Evolutionary conservation across 2,888 invertebrate species (phyloP).

Genomic region (Epistrophe grossulariae): DNA sequence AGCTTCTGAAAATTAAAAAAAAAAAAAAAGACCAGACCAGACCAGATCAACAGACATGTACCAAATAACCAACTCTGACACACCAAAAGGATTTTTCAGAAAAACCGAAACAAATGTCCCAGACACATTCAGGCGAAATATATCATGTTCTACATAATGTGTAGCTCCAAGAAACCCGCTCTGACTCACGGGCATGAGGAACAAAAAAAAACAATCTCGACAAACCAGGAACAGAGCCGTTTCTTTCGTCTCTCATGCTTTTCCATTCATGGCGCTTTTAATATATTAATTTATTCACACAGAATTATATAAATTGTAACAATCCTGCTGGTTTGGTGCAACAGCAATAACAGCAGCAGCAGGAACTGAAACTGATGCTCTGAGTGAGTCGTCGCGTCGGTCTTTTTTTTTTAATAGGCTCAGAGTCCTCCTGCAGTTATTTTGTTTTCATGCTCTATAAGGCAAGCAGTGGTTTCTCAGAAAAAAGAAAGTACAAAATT

Average conservation of each 20-base stretch:
- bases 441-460: neutral
- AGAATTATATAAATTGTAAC: constrained; percentile 23
- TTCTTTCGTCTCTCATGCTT: constrained; percentile 6
- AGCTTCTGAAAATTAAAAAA: neutral
- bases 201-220: neutral
- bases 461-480: neutral
- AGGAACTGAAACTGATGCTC: constrained; percentile 47
- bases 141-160: neutral
- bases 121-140: constrained; percentile 35
- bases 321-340: constrained; percentile 16
- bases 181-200: constrained; percentile 43
- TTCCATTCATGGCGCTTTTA: constrained; percentile 50
- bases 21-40: too few relatives aligned
- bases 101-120: constrained; percentile 15
- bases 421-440: neutral
- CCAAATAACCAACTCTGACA: neutral
- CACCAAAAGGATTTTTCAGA: constrained; percentile 30
- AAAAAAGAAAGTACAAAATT: neutral
- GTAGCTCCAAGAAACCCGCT: constrained; percentile 1
- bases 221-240: constrained; percentile 20
- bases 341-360: neutral
- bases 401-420: neutral
- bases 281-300: constrained; percentile 71
- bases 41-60: neutral
- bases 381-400: constrained; percentile 52